Evolutionary conservation across 2,113 vertebrate genomes (phyloP).

Genomic region (Acanthisitta chloris): DNA sequence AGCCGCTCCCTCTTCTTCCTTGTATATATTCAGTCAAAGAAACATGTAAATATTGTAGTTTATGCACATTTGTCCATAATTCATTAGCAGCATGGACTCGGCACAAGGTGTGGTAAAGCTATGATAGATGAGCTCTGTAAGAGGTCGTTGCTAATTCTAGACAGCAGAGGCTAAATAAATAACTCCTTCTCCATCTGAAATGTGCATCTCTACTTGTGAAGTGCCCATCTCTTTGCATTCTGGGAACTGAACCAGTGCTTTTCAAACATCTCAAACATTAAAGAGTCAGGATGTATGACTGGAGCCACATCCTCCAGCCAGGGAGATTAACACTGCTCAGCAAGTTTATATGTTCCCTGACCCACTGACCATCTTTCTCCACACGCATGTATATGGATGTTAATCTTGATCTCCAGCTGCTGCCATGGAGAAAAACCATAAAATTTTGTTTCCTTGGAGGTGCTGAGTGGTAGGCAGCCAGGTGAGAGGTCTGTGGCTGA

Average conservation of each 20-base stretch:
- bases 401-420: not conserved
- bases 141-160: not conserved
- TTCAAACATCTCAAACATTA: not conserved
- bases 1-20: slow-evolving; percentile 16
- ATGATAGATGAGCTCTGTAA: not conserved
- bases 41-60: slow-evolving; percentile 58
- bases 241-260: slow-evolving; percentile 16
- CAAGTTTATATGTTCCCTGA: not conserved
- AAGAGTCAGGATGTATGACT: not conserved
- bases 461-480: not conserved
- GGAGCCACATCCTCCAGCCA: not conserved
- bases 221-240: not conserved
- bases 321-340: not conserved
- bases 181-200: not conserved
- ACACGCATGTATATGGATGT: not conserved
- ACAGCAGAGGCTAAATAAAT: slow-evolving; percentile 43
- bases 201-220: not conserved
- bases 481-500: not conserved
- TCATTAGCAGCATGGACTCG: not conserved
- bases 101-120: not conserved
- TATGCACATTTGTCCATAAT: not conserved
- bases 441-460: not conserved
- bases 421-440: not conserved
- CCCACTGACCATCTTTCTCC: not conserved
- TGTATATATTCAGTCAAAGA: slow-evolving; percentile 44